A percentile compares a stretch with the other conserved stretches of the same genome.
Conservation (phyloP, 1,140 invertebrate genomes). For the Trichonephila inaurata region DNA sequence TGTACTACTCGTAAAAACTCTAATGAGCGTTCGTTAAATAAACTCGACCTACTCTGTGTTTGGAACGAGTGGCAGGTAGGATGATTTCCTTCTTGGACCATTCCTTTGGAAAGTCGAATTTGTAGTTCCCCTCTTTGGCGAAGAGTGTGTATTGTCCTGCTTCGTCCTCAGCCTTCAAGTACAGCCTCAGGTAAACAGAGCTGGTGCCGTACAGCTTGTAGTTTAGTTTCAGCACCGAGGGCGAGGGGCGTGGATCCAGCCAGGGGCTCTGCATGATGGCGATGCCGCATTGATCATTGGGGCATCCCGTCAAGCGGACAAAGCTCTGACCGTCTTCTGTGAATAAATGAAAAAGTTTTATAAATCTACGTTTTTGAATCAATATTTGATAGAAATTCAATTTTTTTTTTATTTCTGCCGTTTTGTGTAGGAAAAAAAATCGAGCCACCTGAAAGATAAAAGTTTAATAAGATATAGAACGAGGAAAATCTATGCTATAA, state of each 20-base stretch:
- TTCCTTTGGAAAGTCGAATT: background rate
- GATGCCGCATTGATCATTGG: background rate
- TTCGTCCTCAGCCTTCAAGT: background rate
- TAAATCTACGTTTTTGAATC: no score
- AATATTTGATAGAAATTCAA: background rate
- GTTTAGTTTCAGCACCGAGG: background rate
- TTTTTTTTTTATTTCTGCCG: no score
- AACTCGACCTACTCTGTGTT: conserved; percentile 21
- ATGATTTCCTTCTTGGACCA: background rate
- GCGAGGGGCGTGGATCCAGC: background rate
- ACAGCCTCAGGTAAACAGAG: background rate
- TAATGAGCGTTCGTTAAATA: no score
- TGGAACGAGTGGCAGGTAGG: background rate
- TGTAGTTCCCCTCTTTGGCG: conserved; percentile 30
- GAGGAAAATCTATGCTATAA: no score
- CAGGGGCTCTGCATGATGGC: conserved; percentile 3
- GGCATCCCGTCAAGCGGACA: conserved; percentile 14
- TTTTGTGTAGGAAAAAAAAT: no score
- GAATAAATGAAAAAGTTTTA: background rate
- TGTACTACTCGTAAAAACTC: no score
- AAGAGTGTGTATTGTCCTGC: background rate
- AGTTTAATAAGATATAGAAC: no score
- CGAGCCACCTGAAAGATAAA: no score
- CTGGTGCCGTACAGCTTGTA: conserved; percentile 59
- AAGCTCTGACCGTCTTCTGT: background rate